Percentiles rank a stretch among this genome's conserved stretches.
phyloP scores from a whole-genome alignment of 1,140 invertebrate species.

The Aethina tumida region DNA sequence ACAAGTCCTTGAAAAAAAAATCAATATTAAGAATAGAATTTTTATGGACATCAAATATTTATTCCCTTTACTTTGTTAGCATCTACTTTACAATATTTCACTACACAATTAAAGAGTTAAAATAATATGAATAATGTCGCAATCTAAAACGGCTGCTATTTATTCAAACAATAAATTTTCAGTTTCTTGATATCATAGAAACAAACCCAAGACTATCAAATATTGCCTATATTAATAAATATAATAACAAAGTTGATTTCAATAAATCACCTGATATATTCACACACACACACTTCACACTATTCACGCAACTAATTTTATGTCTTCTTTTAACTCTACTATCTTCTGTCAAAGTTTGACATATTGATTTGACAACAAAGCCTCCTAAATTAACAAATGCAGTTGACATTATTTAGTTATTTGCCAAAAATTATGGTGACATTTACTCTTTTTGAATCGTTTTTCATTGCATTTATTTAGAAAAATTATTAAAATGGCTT shows the following conservation, averaged over 20 bases:
- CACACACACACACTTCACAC: background rate
- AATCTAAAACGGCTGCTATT: too few species aligned
- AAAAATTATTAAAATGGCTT: conserved; percentile 1
- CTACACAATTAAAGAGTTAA: too few species aligned
- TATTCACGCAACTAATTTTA: background rate
- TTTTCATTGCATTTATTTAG: background rate
- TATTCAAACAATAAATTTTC: too few species aligned
- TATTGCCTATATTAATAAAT: background rate
- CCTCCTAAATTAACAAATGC: background rate
- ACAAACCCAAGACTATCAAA: too few species aligned
- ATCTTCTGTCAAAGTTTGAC: background rate
- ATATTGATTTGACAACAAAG: background rate
- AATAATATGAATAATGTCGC: too few species aligned
- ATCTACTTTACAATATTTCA: too few species aligned
- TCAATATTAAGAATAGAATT: too few species aligned
- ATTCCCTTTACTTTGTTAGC: too few species aligned
- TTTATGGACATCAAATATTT: too few species aligned
- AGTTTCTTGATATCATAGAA: too few species aligned
- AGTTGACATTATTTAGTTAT: background rate
- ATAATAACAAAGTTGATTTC: background rate
- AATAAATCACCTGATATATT: background rate
- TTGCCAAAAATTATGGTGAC: conserved; percentile 1
- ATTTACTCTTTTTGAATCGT: background rate
- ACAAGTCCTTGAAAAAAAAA: too few species aligned
- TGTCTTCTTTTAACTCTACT: background rate